Percentiles rank a stretch among this genome's conserved stretches.
These are phyloP conservation scores for Globodera rostochiensis DNA, from an alignment of 1,140 invertebrate genomes.

Conservation along the genomic window DNA sequence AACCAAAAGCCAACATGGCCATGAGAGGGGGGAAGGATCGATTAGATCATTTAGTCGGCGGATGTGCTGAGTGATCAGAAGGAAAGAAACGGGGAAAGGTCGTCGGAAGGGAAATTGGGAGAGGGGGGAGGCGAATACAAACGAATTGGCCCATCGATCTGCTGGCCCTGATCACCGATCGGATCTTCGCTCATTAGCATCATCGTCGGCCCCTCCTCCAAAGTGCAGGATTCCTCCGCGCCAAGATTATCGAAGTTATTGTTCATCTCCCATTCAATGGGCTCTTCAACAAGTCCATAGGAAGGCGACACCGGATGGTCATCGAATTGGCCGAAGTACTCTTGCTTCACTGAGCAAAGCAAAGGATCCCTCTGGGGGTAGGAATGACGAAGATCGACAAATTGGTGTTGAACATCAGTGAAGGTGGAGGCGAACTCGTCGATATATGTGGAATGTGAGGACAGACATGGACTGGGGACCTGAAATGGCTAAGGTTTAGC, in stretches of 20 bases:
- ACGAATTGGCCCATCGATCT: background rate
- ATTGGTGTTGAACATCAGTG: background rate
- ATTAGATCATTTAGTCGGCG: background rate
- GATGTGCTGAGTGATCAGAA: background rate
- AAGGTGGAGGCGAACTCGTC: slow-evolving; percentile 6
- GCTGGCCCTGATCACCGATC: background rate
- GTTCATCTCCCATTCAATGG: background rate
- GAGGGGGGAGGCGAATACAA: background rate
- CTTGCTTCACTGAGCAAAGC: background rate
- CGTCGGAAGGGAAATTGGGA: background rate
- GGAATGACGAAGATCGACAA: background rate
- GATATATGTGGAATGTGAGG: slow-evolving; percentile 1
- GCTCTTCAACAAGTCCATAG: background rate
- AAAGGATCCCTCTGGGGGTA: background rate
- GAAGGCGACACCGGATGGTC: background rate
- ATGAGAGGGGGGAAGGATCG: background rate
- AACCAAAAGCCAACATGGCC: background rate
- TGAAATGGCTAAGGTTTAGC: background rate
- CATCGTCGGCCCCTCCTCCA: background rate
- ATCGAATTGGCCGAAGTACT: background rate
- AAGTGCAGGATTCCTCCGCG: background rate
- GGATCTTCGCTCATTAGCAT: background rate
- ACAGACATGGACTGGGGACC: slow-evolving; percentile 21
- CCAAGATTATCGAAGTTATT: background rate
- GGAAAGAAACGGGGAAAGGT: background rate